Base-by-base conservation (phyloP, 1,140 invertebrate genomes). In the Pseudoatta argentina region DNA sequence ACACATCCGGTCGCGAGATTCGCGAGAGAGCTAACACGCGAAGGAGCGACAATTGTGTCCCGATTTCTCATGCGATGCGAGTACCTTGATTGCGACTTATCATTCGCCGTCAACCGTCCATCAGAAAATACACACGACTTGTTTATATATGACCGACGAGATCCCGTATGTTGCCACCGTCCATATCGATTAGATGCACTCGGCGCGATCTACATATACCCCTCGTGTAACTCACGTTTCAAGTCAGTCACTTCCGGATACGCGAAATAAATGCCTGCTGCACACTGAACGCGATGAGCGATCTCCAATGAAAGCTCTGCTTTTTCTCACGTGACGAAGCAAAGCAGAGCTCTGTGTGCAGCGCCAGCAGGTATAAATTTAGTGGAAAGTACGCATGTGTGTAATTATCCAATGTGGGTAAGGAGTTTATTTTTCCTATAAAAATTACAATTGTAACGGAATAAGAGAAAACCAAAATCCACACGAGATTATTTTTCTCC, bases 1-100 rank as follows among this genome's bases (percentile, higher is more conserved):
- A 90, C 64, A 90, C 88, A 85, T 90, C 83, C 86, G 75, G 63
- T 34, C 75, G 63, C 18, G 12, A 48, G 24, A 39, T 57, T 34
- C 75, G 57, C 18, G 12, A 48, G n/a, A n/a, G 10, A 7, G 24
- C 44, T 48, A 81, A 57, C 44, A 44, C 59, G 21, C 21, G 66
- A 12, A 34, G 18, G 7, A 24, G 2, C 8, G 55, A 21, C 55
- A n/a, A 18, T 21, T 8, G 55, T 14, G 24, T 61, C 14, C 12
- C 16, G 24, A 6, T 67, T 48, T 14, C 4, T 39, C n/a, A n/a
- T 48, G 6, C 39, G 39, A 4, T 21, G n/a, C 18, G 4, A 75
- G 30, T 51, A 14, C 14, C 1, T 39, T 14, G 21, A 10, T 44
- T 44, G 16, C 8, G 18, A 7, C 8, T 16, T n/a, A 34, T 24